Evolutionary conservation across 2,888 invertebrate species (phyloP).

Genomic region (Slavum lentiscoides): DNA sequence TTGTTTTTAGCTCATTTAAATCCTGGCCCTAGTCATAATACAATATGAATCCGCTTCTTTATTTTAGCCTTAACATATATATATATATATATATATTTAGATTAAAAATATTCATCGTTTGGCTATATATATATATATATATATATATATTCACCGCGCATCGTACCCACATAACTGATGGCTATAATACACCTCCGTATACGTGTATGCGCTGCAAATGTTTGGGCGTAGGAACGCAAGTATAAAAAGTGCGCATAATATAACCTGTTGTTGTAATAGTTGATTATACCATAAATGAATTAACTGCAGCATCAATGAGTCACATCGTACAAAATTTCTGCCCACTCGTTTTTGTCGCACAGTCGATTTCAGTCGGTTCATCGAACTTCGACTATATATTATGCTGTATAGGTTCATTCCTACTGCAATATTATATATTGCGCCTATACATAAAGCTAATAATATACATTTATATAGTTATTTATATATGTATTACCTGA

Average conservation of each 20-base stretch:
- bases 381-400: slow-evolving; percentile 18
- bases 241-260: slow-evolving; percentile 12
- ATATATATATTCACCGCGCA: too few species aligned
- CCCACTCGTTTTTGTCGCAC: slow-evolving; percentile 33
- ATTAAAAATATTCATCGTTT: slow-evolving; percentile 20
- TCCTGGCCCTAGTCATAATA: not conserved
- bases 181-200: slow-evolving; percentile 19
- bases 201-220: not conserved
- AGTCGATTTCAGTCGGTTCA: slow-evolving; percentile 27
- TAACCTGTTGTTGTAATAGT: slow-evolving; percentile 45
- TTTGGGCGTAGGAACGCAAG: slow-evolving; percentile 28
- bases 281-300: slow-evolving; percentile 50
- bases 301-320: slow-evolving; percentile 42
- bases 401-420: not conserved
- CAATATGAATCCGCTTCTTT: not conserved
- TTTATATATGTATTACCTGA: slow-evolving; percentile 46
- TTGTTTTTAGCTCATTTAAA: too few species aligned
- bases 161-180: not conserved
- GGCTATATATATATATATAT: not conserved
- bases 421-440: not conserved
- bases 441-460: not conserved
- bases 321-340: not conserved
- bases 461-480: not conserved
- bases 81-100: not conserved
- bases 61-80: not conserved